phyloP scores from a whole-genome alignment of 1,140 invertebrate species.

The Mesaphorura yosii region DNA sequence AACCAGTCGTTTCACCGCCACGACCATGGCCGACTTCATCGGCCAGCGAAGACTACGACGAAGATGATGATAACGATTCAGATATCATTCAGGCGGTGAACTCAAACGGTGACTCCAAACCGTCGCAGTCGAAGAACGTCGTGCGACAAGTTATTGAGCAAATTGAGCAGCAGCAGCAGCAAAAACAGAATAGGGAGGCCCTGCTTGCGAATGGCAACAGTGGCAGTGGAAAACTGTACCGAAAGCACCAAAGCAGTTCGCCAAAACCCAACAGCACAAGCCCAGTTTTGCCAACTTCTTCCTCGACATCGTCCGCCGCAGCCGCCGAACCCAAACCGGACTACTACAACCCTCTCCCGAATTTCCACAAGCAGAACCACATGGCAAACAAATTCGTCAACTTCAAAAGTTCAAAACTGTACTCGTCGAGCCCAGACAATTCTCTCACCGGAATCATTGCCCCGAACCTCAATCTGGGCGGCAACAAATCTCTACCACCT shows the following conservation, averaged over 20 bases:
- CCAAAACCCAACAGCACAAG: slow-evolving; percentile 5
- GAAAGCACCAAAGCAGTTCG: slow-evolving; percentile 8
- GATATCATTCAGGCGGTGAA: background rate
- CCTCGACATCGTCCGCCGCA: no score
- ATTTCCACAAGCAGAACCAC: slow-evolving; percentile 28
- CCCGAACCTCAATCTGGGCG: background rate
- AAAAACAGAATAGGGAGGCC: no score
- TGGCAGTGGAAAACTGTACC: slow-evolving; percentile 16
- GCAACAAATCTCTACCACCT: background rate
- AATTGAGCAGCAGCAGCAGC: slow-evolving; percentile 20
- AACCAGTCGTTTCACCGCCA: background rate
- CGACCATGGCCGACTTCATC: slow-evolving; percentile 28
- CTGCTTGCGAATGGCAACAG: no score
- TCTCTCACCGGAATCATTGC: background rate
- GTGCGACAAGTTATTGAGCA: slow-evolving; percentile 24
- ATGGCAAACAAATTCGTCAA: slow-evolving; percentile 31
- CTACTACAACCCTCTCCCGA: slow-evolving; percentile 23
- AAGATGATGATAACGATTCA: no score
- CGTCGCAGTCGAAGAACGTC: background rate
- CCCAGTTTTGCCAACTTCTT: no score
- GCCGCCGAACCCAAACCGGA: no score
- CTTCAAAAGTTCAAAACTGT: slow-evolving; percentile 29
- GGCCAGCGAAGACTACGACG: slow-evolving; percentile 25
- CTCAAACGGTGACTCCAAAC: background rate
- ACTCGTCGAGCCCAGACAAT: slow-evolving; percentile 24